Conservation (phyloP, 2,888 invertebrate genomes). For the Diaphora mendica region DNA sequence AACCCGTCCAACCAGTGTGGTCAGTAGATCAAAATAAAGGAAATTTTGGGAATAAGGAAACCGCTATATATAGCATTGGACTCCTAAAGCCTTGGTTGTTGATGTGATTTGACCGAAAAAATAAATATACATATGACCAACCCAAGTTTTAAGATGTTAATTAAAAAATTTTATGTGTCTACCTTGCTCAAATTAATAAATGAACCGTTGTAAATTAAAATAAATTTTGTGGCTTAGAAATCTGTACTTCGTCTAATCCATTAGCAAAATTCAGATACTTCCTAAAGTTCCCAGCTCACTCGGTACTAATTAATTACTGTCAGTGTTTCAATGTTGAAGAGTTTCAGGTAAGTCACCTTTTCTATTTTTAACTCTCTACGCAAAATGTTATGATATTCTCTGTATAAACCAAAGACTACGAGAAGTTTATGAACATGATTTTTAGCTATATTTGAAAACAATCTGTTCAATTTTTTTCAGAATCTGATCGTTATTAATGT, state of each 20-base stretch:
- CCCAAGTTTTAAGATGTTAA: not conserved
- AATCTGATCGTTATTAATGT: not conserved
- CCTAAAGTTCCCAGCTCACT: not conserved
- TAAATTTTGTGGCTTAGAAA: not conserved
- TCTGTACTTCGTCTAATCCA: conserved; percentile 9
- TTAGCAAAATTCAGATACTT: not conserved
- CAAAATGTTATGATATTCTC: not conserved
- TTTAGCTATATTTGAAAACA: not conserved
- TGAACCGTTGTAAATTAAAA: not conserved
- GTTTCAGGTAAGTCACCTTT: not conserved
- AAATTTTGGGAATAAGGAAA: no score
- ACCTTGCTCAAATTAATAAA: not conserved
- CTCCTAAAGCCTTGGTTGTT: no score
- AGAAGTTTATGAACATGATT: not conserved
- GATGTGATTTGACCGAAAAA: not conserved
- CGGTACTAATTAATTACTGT: not conserved
- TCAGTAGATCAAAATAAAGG: no score
- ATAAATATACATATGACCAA: not conserved
- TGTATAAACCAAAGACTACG: not conserved
- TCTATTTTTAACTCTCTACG: not conserved
- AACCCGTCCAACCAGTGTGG: no score
- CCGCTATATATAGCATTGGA: no score
- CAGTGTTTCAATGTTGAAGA: not conserved
- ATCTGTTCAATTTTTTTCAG: not conserved
- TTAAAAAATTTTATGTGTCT: not conserved